Evolutionary conservation across 2,888 invertebrate genomes (phyloP).

Genomic region (Chamaedrilus cognettii): DNA sequence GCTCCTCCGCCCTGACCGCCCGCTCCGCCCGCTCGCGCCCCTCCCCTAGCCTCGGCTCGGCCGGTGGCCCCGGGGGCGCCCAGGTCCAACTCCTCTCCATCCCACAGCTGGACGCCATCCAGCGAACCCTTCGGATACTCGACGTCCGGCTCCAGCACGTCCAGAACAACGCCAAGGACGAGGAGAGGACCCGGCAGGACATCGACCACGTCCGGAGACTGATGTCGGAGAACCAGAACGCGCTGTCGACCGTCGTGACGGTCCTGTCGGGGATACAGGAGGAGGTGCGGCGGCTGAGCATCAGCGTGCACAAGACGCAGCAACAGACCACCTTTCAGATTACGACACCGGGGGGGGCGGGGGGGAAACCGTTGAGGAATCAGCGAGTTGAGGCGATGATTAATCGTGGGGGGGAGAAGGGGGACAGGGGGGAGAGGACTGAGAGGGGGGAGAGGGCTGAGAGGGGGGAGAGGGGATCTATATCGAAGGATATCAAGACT

Average conservation of each 20-base stretch:
- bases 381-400: neutral
- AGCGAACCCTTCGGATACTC: conserved; percentile 56
- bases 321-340: conserved; percentile 30
- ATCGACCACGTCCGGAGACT: conserved; percentile 56
- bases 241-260: conserved; percentile 57
- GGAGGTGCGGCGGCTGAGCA: conserved; percentile 28
- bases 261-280: conserved; percentile 56
- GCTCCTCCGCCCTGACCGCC: neutral
- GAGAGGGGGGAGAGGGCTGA: too few relatives aligned
- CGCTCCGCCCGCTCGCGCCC: conserved; percentile 10
- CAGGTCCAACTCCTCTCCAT: conserved; percentile 56
- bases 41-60: neutral
- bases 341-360: conserved; percentile 12
- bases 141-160: conserved; percentile 58
- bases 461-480: too few relatives aligned
- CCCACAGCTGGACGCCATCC: conserved; percentile 59
- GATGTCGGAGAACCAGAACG: conserved; percentile 59
- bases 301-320: conserved; percentile 29
- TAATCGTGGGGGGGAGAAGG: too few relatives aligned
- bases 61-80: neutral
- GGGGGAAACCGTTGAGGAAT: neutral
- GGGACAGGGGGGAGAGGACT: too few relatives aligned
- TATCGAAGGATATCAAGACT: neutral
- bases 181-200: conserved; percentile 55
- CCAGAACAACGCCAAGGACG: conserved; percentile 55